phyloP scores from a whole-genome alignment of 2,888 invertebrate genomes.

The Andrena fulva region DNA sequence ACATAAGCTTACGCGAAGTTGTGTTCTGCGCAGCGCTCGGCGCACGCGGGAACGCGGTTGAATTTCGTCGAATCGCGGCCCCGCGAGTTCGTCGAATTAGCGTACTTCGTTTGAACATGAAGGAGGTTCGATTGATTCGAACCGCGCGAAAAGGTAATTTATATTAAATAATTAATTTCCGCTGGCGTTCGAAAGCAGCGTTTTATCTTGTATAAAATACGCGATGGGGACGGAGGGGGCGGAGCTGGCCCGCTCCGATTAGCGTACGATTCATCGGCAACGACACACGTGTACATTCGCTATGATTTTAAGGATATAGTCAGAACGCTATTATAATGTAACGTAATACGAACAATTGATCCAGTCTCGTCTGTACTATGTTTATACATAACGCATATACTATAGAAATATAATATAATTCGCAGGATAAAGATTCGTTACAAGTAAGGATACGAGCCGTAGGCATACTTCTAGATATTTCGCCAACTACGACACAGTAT shows the following conservation, averaged over 20 bases:
- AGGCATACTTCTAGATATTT: conserved; percentile 78
- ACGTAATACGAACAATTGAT: conserved; percentile 60
- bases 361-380: conserved; percentile 78
- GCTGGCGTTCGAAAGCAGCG: conserved; percentile 24
- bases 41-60: neutral
- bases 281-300: conserved; percentile 78
- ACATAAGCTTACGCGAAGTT: neutral
- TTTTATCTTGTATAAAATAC: conserved; percentile 62
- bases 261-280: conserved; percentile 71
- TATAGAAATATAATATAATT: conserved; percentile 68
- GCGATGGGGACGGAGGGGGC: conserved; percentile 10
- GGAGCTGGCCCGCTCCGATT: conserved; percentile 12
- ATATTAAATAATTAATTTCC: conserved; percentile 61
- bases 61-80: conserved; percentile 2
- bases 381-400: conserved; percentile 73
- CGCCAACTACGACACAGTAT: conserved; percentile 84
- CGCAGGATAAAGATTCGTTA: conserved; percentile 60
- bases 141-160: conserved; percentile 57
- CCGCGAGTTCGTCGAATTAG: conserved; percentile 30
- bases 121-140: conserved; percentile 64
- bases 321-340: conserved; percentile 62
- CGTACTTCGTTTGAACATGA: conserved; percentile 34
- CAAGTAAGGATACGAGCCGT: conserved; percentile 66
- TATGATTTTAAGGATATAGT: conserved; percentile 64
- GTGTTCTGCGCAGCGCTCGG: neutral